Evolutionary conservation across 2,797 vertebrate genomes (phyloP).

Genomic region (Eleutherodactylus coqui): DNA sequence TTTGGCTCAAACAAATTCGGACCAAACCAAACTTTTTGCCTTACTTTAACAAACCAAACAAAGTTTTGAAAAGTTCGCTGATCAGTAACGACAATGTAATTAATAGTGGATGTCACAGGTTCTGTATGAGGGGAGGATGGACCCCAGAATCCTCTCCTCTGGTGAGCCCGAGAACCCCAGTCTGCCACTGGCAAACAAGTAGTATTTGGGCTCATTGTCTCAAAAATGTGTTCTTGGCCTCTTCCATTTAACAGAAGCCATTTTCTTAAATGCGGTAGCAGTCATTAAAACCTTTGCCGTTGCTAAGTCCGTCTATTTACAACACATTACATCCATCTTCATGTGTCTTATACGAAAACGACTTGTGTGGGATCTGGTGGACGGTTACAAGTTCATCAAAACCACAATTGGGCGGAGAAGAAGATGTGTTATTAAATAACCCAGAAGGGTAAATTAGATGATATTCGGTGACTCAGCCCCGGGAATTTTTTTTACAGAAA

Average conservation of each 20-base stretch:
- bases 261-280: too few relatives aligned
- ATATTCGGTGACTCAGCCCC: background rate
- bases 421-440: background rate
- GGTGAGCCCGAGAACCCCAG: too few relatives aligned
- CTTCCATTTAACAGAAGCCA: background rate
- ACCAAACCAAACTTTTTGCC: too few relatives aligned
- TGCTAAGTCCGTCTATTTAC: constrained; percentile 15
- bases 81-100: too few relatives aligned
- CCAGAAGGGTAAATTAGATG: constrained; percentile 22
- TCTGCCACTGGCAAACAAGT: background rate
- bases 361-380: constrained; percentile 33
- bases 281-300: background rate
- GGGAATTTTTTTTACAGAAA: background rate
- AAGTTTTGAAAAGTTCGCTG: too few relatives aligned
- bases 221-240: background rate
- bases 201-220: background rate
- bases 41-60: too few relatives aligned
- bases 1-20: too few relatives aligned
- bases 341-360: background rate
- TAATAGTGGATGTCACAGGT: too few relatives aligned
- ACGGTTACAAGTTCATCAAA: background rate
- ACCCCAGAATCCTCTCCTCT: too few relatives aligned
- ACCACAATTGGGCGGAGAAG: constrained; percentile 6
- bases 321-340: background rate
- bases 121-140: too few relatives aligned